Conservation (phyloP, 1,140 invertebrate genomes). For the Drosophila nebulosa region DNA sequence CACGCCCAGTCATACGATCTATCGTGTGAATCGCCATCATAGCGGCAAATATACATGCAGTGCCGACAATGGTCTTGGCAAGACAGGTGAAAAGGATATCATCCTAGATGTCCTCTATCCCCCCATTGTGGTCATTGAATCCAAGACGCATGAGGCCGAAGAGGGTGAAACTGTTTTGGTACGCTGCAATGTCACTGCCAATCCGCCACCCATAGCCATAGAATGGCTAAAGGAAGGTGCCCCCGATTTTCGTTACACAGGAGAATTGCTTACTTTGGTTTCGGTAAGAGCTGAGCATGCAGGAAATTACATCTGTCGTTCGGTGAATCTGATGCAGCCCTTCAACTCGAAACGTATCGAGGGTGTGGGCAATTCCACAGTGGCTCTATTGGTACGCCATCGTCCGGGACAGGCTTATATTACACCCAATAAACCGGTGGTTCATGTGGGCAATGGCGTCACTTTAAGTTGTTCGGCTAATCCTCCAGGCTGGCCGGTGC, state of each 20-base stretch:
- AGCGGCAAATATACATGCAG: constrained; percentile 92
- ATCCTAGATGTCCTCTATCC: constrained; percentile 91
- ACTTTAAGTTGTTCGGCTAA: constrained; percentile 92
- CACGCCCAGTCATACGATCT: constrained; percentile 88
- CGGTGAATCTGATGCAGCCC: constrained; percentile 90
- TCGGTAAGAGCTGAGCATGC: constrained; percentile 90
- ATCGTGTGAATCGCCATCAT: constrained; percentile 89
- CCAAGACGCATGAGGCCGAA: constrained; percentile 89
- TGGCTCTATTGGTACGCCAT: constrained; percentile 91
- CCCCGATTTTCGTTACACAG: constrained; percentile 90
- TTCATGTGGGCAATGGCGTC: constrained; percentile 90
- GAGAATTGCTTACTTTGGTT: constrained; percentile 87
- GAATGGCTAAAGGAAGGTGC: constrained; percentile 94
- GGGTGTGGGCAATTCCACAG: constrained; percentile 87
- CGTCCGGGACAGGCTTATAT: constrained; percentile 92
- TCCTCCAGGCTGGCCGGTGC: constrained; percentile 93
- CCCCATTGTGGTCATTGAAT: constrained; percentile 90
- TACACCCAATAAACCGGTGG: constrained; percentile 90
- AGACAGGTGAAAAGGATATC: constrained; percentile 89
- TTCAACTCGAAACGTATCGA: constrained; percentile 85
- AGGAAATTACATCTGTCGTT: constrained; percentile 92
- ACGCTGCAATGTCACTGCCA: constrained; percentile 92
- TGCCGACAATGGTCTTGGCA: constrained; percentile 91
- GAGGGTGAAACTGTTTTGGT: constrained; percentile 91
- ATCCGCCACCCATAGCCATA: constrained; percentile 89